A percentile compares a stretch with the other conserved stretches of the same genome.
These are phyloP conservation scores for Pseudomugil tenellus DNA, from an alignment of 2,797 vertebrate species.

Conservation along the genomic window DNA sequence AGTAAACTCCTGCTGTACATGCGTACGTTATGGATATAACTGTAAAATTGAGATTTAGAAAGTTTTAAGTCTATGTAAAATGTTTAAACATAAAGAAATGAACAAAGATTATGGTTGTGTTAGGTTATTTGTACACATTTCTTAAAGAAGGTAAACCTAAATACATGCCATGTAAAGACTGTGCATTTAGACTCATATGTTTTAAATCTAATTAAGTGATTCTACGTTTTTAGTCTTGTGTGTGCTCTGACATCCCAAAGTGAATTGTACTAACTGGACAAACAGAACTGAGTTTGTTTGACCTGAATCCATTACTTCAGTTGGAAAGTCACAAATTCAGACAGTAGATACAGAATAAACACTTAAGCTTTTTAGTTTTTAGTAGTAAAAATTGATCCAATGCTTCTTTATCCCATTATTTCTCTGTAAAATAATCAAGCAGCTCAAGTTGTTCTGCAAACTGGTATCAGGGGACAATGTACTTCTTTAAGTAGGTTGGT, in stretches of 20 bases:
- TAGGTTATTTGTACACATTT: too few species aligned
- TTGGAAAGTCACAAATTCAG: neutral
- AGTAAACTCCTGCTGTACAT: too few species aligned
- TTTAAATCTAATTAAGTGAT: too few species aligned
- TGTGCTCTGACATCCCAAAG: neutral
- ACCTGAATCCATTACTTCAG: neutral
- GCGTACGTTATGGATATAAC: neutral
- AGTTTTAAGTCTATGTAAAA: neutral
- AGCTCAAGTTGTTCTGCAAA: neutral
- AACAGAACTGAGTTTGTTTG: neutral
- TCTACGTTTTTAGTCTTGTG: too few species aligned
- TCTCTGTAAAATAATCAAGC: neutral
- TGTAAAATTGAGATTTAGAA: too few species aligned
- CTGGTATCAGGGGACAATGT: neutral
- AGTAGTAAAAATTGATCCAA: neutral
- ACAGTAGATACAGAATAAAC: neutral
- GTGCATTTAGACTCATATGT: too few species aligned
- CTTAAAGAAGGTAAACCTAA: too few species aligned
- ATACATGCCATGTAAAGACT: neutral
- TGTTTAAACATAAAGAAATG: neutral
- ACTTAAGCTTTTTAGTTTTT: neutral
- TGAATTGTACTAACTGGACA: neutral
- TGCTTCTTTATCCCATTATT: neutral
- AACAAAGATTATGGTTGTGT: neutral
- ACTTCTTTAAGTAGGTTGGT: neutral